Evolutionary conservation across 2,888 invertebrate species (phyloP), one percentile per base, ranked within the genome.

Genomic region (Trilocha varians): DNA sequence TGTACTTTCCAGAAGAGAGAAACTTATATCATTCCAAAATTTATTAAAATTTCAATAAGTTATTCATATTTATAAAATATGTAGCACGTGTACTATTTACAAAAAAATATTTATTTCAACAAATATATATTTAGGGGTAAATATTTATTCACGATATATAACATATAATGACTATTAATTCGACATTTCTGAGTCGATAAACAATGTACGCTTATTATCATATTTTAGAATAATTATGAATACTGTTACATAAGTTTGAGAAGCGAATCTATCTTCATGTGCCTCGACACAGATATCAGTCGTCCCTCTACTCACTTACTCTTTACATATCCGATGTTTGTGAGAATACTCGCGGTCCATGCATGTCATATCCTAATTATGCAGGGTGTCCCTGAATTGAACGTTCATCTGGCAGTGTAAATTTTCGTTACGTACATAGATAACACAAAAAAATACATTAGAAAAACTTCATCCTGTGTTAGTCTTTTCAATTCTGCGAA

Each of bases 161-260:
- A 37, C 48, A 41, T 52, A 49, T 47, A 52, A 50, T 44, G 44
- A 52, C 36, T 49, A 50, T 64, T 59, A 57, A 62, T 69, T 70
- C 70, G 59, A 72, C 63, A 55, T 50, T 67, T 73, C 68, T 64
- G 74, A 59, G 69, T 66, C 59, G 70, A 69, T 72, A 62, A 65
- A 61, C 65, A 70, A 74, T 75, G 77, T 84, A 84, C 84, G 84
- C 84, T 84, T 84, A 84, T 78, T 84, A 84, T 77, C 77, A 75
- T 80, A 80, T 77, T 66, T 69, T 78, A 82, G 75, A 70, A 60
- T 77, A 57, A 56, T 51, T 45, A 59, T 65, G 70, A 67, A 70
- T 74, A 75, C 69, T 75, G 70, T 76, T 68, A 75, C 65, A 43
- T 82, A 76, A n/a, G n/a, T n/a, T n/a, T n/a, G n/a, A n/a, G n/a